Evolutionary conservation across 2,113 vertebrate genomes (phyloP).

Genomic region (Tetrao urogallus): DNA sequence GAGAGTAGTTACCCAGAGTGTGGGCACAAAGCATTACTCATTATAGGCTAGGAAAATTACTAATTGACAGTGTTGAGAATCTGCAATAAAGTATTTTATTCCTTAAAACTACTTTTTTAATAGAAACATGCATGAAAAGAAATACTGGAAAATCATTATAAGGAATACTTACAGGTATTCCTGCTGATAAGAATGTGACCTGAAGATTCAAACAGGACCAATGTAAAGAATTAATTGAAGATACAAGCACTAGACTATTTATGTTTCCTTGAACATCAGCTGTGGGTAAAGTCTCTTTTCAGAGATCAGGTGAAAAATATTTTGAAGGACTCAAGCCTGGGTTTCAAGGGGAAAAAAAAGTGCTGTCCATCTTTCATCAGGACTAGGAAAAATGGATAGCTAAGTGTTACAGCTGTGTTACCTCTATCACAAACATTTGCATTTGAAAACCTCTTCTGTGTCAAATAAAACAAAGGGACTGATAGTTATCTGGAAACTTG

Average conservation of each 20-base stretch:
- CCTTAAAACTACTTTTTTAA: background rate
- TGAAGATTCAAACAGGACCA: conserved; percentile 8
- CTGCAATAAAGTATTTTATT: background rate
- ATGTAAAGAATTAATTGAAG: conserved; percentile 50
- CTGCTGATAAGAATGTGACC: background rate
- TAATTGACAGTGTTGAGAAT: background rate
- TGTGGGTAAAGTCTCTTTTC: conserved; percentile 60
- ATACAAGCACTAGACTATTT: conserved; percentile 30
- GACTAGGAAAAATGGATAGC: background rate
- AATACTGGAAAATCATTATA: background rate
- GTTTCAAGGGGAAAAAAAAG: conserved; percentile 36
- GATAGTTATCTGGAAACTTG: background rate
- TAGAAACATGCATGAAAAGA: background rate
- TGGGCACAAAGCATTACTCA: background rate
- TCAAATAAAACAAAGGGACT: background rate
- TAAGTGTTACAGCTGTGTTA: background rate
- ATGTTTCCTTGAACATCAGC: conserved; percentile 40
- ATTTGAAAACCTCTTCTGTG: background rate
- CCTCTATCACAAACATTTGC: background rate
- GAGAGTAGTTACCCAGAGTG: background rate
- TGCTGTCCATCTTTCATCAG: background rate
- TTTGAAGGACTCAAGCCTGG: conserved; percentile 75
- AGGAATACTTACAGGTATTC: conserved; percentile 14
- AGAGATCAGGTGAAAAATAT: conserved; percentile 62
- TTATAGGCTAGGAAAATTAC: background rate